Conservation (phyloP, 2,797 vertebrate genomes). For the Allobates femoralis region DNA sequence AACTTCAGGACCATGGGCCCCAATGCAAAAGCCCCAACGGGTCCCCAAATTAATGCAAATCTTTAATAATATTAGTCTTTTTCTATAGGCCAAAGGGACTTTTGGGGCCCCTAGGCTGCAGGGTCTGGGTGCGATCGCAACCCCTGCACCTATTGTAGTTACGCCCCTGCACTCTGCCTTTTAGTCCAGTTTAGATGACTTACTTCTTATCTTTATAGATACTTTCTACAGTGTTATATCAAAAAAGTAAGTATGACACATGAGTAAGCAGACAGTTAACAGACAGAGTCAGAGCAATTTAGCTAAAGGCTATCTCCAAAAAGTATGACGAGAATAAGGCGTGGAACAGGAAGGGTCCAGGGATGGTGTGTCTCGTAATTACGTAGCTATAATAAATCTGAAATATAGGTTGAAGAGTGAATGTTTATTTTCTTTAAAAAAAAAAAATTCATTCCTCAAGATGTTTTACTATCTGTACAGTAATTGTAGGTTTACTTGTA, state of each 20-base stretch:
- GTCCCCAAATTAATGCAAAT: no score
- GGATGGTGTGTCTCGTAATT: background rate
- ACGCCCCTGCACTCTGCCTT: no score
- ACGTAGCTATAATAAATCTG: background rate
- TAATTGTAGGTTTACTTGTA: background rate
- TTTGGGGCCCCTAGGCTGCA: no score
- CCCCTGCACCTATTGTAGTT: no score
- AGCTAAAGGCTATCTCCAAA: constrained; percentile 6
- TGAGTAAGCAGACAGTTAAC: constrained; percentile 17
- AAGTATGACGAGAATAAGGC: constrained; percentile 18
- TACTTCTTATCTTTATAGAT: background rate
- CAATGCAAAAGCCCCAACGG: no score
- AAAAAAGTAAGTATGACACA: background rate
- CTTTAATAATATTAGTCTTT: no score
- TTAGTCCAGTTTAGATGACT: no score
- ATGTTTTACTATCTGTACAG: no score
- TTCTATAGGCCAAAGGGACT: no score
- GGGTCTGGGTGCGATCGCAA: no score
- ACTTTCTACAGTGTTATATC: background rate
- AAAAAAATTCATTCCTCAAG: background rate
- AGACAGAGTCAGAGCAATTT: background rate
- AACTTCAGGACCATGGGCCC: no score
- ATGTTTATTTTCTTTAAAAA: background rate
- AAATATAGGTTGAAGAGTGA: background rate
- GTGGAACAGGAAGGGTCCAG: background rate